These are phyloP conservation scores for Anas platyrhynchos DNA, from an alignment of 2,113 vertebrate genomes.

Conservation along the genomic window DNA sequence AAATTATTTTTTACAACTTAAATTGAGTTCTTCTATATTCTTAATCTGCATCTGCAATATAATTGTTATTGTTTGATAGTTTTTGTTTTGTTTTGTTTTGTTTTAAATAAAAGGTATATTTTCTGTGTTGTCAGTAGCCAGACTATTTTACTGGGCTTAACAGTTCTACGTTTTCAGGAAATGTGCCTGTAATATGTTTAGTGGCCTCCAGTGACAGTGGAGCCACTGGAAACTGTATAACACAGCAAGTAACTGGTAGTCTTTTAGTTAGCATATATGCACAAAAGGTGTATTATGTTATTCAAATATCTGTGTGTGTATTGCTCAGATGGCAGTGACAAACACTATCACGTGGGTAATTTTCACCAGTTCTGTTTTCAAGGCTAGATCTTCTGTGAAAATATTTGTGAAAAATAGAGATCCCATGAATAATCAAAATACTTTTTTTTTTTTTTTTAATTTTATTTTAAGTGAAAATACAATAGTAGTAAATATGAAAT, in stretches of 20 bases:
- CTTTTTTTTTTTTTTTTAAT: not conserved
- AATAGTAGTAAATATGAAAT: constrained; percentile 36
- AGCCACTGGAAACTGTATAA: not conserved
- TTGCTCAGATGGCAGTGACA: not conserved
- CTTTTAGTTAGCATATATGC: not conserved
- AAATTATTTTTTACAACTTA: not conserved
- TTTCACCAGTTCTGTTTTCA: not conserved
- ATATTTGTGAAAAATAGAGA: not conserved
- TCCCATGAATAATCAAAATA: not conserved
- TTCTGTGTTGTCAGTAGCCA: not conserved
- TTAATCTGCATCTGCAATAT: not conserved
- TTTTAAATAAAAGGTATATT: not conserved
- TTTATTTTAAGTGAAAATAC: not conserved
- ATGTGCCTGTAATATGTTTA: not conserved
- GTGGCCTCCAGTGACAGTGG: not conserved
- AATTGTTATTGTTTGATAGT: not conserved
- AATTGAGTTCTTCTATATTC: not conserved
- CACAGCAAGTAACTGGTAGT: not conserved
- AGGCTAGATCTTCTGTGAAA: not conserved
- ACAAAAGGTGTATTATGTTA: not conserved
- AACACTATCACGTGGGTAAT: not conserved
- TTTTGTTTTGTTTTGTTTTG: not conserved
- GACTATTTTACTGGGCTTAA: not conserved
- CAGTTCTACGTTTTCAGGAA: not conserved
- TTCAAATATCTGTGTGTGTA: not conserved